phyloP scores from a whole-genome alignment of 2,797 vertebrate genomes.

The Labeo calbasu region DNA sequence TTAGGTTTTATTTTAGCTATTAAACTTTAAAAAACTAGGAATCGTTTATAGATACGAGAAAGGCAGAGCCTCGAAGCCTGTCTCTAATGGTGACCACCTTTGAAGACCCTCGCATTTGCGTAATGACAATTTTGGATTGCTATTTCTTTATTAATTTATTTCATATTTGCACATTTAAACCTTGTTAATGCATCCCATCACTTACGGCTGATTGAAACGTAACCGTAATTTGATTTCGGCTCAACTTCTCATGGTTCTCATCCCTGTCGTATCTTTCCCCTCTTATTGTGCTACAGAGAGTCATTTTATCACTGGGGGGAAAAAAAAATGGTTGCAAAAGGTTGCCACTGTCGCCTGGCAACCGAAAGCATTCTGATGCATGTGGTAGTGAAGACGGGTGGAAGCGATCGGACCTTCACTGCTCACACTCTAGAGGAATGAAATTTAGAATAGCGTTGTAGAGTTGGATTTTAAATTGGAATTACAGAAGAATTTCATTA shows the following conservation, averaged over 20 bases:
- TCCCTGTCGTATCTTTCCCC: neutral
- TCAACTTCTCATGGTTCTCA: neutral
- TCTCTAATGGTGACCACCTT: constrained; percentile 4
- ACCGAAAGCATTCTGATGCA: constrained; percentile 27
- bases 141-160: constrained; percentile 19
- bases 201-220: constrained; percentile 3
- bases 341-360: constrained; percentile 46
- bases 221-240: constrained; percentile 40
- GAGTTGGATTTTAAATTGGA: neutral
- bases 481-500: neutral
- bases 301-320: neutral
- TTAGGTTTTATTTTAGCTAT: neutral
- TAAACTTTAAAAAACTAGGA: neutral
- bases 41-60: neutral
- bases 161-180: neutral
- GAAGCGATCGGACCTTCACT: neutral
- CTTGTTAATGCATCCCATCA: neutral
- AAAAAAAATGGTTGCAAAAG: neutral
- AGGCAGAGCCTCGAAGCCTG: neutral
- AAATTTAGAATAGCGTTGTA: neutral
- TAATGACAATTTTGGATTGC: constrained; percentile 1
- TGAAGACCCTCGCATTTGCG: neutral
- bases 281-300: neutral
- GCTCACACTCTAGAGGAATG: neutral
- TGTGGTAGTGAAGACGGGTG: neutral